Base-by-base conservation (phyloP, 2,797 vertebrate species). In the Anguilla pacifica region DNA sequence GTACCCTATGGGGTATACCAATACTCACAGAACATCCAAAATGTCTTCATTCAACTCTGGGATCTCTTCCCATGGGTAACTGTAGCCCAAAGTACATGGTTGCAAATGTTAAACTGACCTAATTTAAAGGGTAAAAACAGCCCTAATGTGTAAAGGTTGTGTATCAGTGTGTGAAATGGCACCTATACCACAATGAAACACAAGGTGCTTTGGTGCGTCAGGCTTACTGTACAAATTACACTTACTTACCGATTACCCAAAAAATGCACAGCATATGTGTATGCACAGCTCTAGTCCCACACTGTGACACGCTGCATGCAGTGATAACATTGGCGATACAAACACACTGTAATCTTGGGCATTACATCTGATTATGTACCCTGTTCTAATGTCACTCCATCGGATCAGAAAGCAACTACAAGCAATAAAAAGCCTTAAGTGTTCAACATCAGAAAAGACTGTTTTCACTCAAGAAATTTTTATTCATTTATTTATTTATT, bases 21-120 rank as follows among this genome's bases (percentile, higher is more conserved):
- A 59, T 59, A 59, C 15, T 59, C 13, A 59, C 57, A 55, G 7
- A 64, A 70, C 9, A 70, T 70, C 25, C 64, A 31, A 70, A n/a
- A 28, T 28, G n/a, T 28, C n/a, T 10, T 7, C 70, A 72, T 72
- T 72, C 2, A 31, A 72, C 70, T 2, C 28, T 72, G 28, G 25
- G 10, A 43, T 77, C 13, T 39, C 35, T 77, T 77, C 7, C 35
- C 35, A 77, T 35, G 70, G 79, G 39, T 43, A 31, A 31, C 70
- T 31, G 0, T 1, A n/a, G 46, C 22, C 22, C 79, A 82, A 49
- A 82, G 43, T 7, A 4, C 79, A 19, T 22, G 43, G 6, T 49
- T 22, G 46, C 43, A 49, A 49, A 84, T 84, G 51, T 84, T 84
- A 39, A 84, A 77, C 74, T 51, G 57, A 57, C 61, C 59, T 35